Conservation (phyloP, 1,140 invertebrate genomes). For the Pseudachorutes palmiensis region DNA sequence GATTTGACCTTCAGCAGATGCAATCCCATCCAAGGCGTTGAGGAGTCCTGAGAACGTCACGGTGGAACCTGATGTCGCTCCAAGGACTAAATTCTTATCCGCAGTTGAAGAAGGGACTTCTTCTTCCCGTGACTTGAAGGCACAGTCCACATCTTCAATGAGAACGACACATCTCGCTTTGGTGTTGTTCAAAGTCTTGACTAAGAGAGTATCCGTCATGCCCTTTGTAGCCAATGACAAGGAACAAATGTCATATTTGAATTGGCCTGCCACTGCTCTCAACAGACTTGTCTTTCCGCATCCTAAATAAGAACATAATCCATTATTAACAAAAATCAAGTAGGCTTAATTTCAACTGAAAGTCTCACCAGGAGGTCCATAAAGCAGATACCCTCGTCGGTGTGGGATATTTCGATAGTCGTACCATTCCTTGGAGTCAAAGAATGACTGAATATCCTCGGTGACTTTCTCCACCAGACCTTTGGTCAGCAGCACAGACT, state of each 20-base stretch:
- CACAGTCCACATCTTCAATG: constrained; percentile 25
- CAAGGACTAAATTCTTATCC: constrained; percentile 21
- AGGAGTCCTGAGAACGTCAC: constrained; percentile 30
- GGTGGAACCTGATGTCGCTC: constrained; percentile 16
- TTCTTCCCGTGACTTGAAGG: constrained; percentile 22
- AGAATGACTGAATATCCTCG: constrained; percentile 22
- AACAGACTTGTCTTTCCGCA: constrained; percentile 1
- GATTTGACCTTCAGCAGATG: constrained; percentile 25
- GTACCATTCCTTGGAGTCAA: constrained; percentile 23
- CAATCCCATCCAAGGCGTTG: constrained; percentile 29
- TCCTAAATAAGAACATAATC: neutral
- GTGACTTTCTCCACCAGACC: constrained; percentile 11
- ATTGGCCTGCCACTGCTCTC: constrained; percentile 1
- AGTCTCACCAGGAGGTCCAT: constrained; percentile 27
- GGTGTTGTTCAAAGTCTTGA: constrained; percentile 17
- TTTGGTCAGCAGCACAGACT: constrained; percentile 12
- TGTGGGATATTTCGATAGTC: constrained; percentile 19
- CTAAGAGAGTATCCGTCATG: constrained; percentile 18
- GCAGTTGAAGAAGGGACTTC: neutral
- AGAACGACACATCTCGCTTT: constrained; percentile 19
- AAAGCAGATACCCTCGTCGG: constrained; percentile 22
- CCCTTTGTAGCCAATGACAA: constrained; percentile 15
- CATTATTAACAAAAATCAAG: neutral
- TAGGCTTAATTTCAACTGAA: neutral
- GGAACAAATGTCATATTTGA: constrained; percentile 16